These are phyloP conservation scores for Aporophyla lueneburgensis DNA, from an alignment of 2,888 invertebrate species.

Conservation along the genomic window DNA sequence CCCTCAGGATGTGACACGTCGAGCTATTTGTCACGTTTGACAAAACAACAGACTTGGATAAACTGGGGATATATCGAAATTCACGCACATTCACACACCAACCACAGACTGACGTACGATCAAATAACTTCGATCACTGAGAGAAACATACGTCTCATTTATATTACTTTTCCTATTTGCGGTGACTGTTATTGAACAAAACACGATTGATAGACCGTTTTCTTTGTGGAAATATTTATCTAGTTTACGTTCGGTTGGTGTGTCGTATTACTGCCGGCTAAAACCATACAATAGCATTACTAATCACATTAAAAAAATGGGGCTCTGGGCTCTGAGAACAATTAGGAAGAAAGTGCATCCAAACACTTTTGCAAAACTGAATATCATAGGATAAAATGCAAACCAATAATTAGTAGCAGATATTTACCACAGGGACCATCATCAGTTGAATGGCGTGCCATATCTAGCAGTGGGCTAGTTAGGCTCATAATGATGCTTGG, in stretches of 20 bases:
- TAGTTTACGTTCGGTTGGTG: slow-evolving; percentile 3
- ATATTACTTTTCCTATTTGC: slow-evolving; percentile 33
- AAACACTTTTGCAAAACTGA: neutral
- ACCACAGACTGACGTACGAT: slow-evolving; percentile 25
- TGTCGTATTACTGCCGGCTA: neutral
- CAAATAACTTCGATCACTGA: slow-evolving; percentile 43
- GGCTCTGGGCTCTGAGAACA: neutral
- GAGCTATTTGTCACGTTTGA: slow-evolving; percentile 26
- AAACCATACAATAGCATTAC: neutral
- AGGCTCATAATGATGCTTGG: neutral
- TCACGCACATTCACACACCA: slow-evolving; percentile 33
- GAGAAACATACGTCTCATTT: slow-evolving; percentile 37
- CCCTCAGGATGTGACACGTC: neutral
- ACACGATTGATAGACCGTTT: slow-evolving; percentile 32
- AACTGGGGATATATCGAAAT: slow-evolving; percentile 47
- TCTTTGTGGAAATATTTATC: slow-evolving; percentile 15
- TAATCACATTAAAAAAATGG: neutral
- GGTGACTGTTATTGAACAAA: slow-evolving; percentile 47
- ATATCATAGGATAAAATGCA: neutral
- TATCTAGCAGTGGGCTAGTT: neutral
- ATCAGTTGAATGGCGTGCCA: neutral
- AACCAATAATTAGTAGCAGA: neutral
- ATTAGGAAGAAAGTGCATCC: neutral
- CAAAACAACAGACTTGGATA: slow-evolving; percentile 10
- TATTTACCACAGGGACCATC: neutral